These are phyloP conservation scores for Thermophis baileyi DNA, from an alignment of 2,113 vertebrate genomes.

Conservation along the genomic window DNA sequence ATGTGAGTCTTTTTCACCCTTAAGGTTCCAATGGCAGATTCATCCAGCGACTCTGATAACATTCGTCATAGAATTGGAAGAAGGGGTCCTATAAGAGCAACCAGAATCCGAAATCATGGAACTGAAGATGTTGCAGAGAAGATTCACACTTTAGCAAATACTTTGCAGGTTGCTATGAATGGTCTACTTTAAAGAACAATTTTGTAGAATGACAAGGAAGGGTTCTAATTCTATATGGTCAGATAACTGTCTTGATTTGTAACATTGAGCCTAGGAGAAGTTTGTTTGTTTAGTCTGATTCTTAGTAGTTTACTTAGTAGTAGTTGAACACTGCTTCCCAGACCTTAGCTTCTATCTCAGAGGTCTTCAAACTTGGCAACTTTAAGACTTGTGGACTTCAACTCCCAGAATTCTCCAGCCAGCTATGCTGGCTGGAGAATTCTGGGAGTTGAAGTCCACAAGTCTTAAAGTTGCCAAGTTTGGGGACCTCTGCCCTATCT, in stretches of 20 bases:
- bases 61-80: constrained; percentile 59
- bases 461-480: too few species aligned
- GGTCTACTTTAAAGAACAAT: not conserved
- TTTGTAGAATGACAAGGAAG: not conserved
- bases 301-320: not conserved
- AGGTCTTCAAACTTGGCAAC: too few species aligned
- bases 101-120: constrained; percentile 48
- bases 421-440: too few species aligned
- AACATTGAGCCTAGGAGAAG: not conserved
- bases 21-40: constrained; percentile 78
- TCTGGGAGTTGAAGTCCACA: too few species aligned
- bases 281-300: not conserved
- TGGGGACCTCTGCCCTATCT: too few species aligned
- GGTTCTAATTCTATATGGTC: not conserved
- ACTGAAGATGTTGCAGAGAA: constrained; percentile 78
- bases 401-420: too few species aligned
- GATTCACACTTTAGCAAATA: constrained; percentile 85
- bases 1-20: constrained; percentile 45
- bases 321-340: not conserved
- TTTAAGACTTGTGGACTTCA: too few species aligned
- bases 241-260: not conserved
- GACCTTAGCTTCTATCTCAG: too few species aligned
- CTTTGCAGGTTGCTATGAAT: constrained; percentile 80
- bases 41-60: constrained; percentile 83
- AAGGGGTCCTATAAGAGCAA: constrained; percentile 60